Conservation (phyloP, 2,888 invertebrate species). For the Arge pagana region DNA sequence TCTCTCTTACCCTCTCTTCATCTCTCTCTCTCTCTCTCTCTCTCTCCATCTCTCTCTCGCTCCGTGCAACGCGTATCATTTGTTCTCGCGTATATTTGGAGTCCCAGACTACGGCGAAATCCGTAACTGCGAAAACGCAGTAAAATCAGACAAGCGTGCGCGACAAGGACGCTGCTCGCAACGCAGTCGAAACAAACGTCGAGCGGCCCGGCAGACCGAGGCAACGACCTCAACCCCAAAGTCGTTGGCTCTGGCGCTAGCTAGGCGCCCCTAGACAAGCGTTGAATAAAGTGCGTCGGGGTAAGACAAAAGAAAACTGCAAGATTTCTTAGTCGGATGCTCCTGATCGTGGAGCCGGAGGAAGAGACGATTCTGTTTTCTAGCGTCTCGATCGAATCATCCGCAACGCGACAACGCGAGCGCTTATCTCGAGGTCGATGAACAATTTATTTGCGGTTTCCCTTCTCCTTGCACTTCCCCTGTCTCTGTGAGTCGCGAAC, state of each 20-base stretch:
- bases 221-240: conserved; percentile 23
- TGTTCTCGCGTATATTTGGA: too few relatives aligned
- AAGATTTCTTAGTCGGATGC: not conserved
- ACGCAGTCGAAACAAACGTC: conserved; percentile 14
- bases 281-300: conserved; percentile 19
- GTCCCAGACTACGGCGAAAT: too few relatives aligned
- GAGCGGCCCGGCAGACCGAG: conserved; percentile 18
- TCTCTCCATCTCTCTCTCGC: conserved; percentile 21
- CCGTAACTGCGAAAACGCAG: too few relatives aligned
- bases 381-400: too few relatives aligned
- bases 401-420: too few relatives aligned
- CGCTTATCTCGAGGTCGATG: too few relatives aligned
- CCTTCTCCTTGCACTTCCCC: too few relatives aligned
- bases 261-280: conserved; percentile 20
- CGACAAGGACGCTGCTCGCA: not conserved
- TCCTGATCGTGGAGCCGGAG: not conserved
- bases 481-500: too few relatives aligned
- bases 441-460: too few relatives aligned
- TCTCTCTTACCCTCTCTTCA: not conserved
- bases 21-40: conserved; percentile 15
- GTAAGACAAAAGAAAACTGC: conserved; percentile 17
- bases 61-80: conserved; percentile 35
- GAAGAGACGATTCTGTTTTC: too few relatives aligned
- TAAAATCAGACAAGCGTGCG: too few relatives aligned
- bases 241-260: conserved; percentile 20